Percentiles rank a stretch among this genome's conserved stretches.
These are phyloP conservation scores for Chionomys nivalis DNA, from an alignment of 2,113 vertebrate species.

Conservation along the genomic window DNA sequence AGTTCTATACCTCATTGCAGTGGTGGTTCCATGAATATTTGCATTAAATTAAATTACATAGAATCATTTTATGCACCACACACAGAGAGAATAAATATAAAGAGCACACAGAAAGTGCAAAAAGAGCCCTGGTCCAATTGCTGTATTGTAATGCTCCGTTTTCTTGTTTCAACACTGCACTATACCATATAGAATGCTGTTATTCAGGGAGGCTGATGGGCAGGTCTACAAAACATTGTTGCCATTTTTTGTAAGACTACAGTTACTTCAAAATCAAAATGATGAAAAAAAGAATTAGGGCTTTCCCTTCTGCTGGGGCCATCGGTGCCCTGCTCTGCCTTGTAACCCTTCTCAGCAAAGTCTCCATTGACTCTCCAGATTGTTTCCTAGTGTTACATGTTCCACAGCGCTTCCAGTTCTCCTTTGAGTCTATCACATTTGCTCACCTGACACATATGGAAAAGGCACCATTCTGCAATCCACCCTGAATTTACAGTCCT, in stretches of 20 bases:
- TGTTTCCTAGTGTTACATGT: not conserved
- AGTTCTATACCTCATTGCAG: not conserved
- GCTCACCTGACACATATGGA: not conserved
- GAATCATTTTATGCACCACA: not conserved
- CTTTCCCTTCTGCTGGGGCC: not conserved
- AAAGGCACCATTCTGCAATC: not conserved
- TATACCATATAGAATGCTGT: not conserved
- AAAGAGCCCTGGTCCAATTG: not conserved
- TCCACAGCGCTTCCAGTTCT: not conserved
- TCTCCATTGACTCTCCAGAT: not conserved
- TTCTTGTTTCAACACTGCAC: not conserved
- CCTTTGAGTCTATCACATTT: not conserved
- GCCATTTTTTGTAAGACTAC: not conserved
- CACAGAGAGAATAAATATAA: not conserved
- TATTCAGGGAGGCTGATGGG: not conserved
- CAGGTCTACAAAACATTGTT: not conserved
- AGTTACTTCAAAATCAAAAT: conserved; percentile 4
- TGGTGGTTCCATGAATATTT: not conserved
- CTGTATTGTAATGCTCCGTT: not conserved
- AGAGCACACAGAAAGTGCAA: not conserved
- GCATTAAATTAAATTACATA: not conserved
- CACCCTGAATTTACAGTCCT: not conserved
- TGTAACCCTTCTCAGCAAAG: not conserved
- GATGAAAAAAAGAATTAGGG: not conserved
- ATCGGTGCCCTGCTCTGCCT: not conserved